Base-by-base conservation (phyloP, 1,140 invertebrate species). In the Rhizoglyphus robini region DNA sequence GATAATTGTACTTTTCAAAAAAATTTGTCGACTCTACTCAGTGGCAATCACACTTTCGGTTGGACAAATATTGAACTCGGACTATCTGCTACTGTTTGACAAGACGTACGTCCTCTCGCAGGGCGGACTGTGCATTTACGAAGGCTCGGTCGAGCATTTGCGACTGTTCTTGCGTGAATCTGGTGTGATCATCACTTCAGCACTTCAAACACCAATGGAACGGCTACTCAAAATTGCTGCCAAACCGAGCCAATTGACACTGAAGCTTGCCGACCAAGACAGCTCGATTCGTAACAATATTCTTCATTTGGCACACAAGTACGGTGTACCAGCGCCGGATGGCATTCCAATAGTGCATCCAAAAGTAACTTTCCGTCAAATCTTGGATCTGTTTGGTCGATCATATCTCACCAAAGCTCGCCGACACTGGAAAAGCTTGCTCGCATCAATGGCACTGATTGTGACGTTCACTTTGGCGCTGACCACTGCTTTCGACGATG, bases 51-150 rank as follows among this genome's bases (percentile, higher is more conserved):
- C 13, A 3, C 25, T 60, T 4, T 32, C 58, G 1, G 27, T 60
- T 27, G 58, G 30, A 1, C 58, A 60, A 3, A 46, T 60, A 29
- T 2, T 60, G 18, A 32, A 60, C 29, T 60, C 58, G 18, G 58
- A 61, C 38, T 61, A 49, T 29, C 57, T 66, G 63, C 65, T 18
- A 58, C 34, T 51, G 36, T 68, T 63, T 65, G 36, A 62, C 34
- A 51, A 66, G 57, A 59, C 68, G 25, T 57, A 65, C 38, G 63
- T 65, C 20, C 54, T 65, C 20, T 63, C 68, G 48, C 36, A 46
- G 27, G 32, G 69, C 49, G 64, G 68, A 32, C 38, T 72, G 68
- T 51, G 73, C 70, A 68, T 75, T 68, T 30, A 74, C 70, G 29
- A 73, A 69, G 61, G 74, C n/a, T 34, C 15, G 4, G 58, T 60